Conservation (phyloP, 2,797 vertebrate species). For the Hypotaenidia okinawae region DNA sequence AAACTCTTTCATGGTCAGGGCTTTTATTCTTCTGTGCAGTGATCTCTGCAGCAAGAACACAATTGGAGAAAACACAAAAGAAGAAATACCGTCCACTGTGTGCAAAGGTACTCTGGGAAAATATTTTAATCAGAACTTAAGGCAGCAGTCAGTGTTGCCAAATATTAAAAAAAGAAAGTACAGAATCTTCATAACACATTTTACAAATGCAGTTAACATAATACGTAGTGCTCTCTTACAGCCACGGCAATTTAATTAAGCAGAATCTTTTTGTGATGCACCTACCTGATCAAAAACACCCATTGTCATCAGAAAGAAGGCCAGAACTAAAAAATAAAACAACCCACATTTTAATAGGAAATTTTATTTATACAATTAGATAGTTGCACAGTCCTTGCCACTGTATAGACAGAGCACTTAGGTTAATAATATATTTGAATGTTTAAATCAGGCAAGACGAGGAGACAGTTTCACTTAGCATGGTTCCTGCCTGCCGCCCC, state of each 20-base stretch:
- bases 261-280: not conserved
- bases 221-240: not conserved
- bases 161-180: not conserved
- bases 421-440: not conserved
- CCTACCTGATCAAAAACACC: not conserved
- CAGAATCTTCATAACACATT: not conserved
- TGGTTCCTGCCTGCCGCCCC: not conserved
- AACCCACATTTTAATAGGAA: not conserved
- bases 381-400: not conserved
- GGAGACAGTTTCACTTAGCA: not conserved
- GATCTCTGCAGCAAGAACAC: conserved; percentile 27
- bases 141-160: not conserved
- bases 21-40: conserved; percentile 9
- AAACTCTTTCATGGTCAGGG: not conserved
- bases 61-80: not conserved
- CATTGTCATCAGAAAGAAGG: not conserved
- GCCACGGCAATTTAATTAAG: not conserved
- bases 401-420: not conserved
- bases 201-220: conserved; percentile 2
- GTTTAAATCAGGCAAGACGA: not conserved
- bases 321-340: not conserved
- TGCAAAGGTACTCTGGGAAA: not conserved
- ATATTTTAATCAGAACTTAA: not conserved
- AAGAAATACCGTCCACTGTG: not conserved
- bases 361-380: not conserved